These are phyloP conservation scores for Crypturellus tataupa DNA, from an alignment of 2,797 vertebrate genomes.

Conservation along the genomic window DNA sequence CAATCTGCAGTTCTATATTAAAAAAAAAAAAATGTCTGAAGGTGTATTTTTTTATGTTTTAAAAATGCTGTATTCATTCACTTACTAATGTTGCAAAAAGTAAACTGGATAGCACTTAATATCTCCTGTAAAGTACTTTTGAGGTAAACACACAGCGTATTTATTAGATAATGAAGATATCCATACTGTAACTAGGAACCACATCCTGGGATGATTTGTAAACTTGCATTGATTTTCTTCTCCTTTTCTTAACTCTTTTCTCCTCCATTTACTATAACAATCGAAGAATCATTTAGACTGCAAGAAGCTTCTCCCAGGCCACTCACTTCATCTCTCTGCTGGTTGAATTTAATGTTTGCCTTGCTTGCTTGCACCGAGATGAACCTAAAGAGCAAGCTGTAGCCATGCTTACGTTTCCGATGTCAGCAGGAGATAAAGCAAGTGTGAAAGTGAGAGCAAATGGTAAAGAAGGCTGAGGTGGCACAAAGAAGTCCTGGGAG, in stretches of 20 bases:
- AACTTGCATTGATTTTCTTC: slow-evolving; percentile 6
- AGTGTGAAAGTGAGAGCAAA: not conserved
- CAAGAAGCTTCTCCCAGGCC: not conserved
- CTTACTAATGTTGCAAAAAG: not conserved
- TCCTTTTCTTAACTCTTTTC: not conserved
- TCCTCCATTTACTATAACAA: not conserved
- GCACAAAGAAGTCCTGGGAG: not conserved
- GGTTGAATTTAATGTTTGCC: not conserved
- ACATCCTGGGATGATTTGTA: not conserved
- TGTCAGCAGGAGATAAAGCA: not conserved
- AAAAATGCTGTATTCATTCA: not conserved
- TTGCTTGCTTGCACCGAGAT: not conserved
- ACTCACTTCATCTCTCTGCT: not conserved
- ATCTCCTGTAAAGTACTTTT: not conserved
- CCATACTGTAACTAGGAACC: not conserved
- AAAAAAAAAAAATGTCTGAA: not conserved
- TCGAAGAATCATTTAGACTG: not conserved
- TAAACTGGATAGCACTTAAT: not conserved
- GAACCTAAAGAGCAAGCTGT: not conserved
- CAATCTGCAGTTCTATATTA: not conserved
- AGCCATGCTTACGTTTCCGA: not conserved
- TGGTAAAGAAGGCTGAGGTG: not conserved
- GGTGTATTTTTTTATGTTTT: not conserved
- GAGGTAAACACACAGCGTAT: not conserved
- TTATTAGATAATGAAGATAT: not conserved